Conservation (phyloP, 1,140 invertebrate species). For the Doryteuthis pealeii region DNA sequence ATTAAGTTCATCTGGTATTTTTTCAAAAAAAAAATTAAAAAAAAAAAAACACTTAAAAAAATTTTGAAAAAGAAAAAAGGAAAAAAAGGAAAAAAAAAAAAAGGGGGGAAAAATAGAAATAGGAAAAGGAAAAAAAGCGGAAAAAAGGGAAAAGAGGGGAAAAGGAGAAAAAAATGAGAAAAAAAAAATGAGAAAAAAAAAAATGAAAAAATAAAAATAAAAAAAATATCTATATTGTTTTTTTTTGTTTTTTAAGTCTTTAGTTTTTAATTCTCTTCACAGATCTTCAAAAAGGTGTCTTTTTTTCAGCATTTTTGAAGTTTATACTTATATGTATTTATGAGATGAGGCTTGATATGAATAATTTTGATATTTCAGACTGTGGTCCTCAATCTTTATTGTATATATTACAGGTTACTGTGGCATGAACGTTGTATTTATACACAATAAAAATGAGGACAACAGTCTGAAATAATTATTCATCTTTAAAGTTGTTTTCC, state of each 20-base stretch:
- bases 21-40: not conserved
- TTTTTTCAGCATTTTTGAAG: not conserved
- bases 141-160: slow-evolving; percentile 9
- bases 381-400: too few relatives aligned
- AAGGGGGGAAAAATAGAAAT: not conserved
- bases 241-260: too few relatives aligned
- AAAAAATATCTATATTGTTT: not conserved
- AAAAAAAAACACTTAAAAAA: too few relatives aligned
- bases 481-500: too few relatives aligned
- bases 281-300: not conserved
- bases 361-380: too few relatives aligned
- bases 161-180: slow-evolving; percentile 9
- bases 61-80: not conserved
- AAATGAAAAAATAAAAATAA: not conserved
- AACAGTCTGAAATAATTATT: too few relatives aligned
- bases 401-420: too few relatives aligned
- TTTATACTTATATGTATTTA: too few relatives aligned
- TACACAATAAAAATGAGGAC: too few relatives aligned
- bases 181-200: slow-evolving; percentile 7
- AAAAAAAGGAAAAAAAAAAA: slow-evolving; percentile 11
- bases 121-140: slow-evolving; percentile 15
- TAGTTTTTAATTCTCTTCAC: not conserved
- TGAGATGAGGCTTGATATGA: too few relatives aligned
- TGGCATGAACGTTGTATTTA: too few relatives aligned
- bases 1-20: too few relatives aligned